Base-by-base conservation (phyloP, 1,140 invertebrate species). In the Eubasilissa regina region DNA sequence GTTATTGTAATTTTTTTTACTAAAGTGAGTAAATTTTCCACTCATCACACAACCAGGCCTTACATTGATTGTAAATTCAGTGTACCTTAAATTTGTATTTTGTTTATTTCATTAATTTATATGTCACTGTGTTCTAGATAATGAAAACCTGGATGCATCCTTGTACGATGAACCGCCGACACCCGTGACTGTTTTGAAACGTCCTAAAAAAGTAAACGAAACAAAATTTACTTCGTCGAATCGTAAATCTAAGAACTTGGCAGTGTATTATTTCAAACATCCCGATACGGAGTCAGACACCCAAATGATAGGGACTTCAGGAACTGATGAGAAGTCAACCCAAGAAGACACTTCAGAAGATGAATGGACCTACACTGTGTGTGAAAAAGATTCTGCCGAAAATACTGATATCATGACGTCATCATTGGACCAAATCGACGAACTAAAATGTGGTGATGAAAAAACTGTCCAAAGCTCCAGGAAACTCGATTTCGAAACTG, bases 251-350 rank as follows among this genome's bases (percentile, higher is more conserved):
- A 94, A 94, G 84, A 95, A 96, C 85, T 93, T 92, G 84, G 95
- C 92, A 77, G 95, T 93, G 70, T 96, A 94, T 85, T 96, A 96
- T 86, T 96, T 95, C 86, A 94, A 93, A 86, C 95, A 96, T 86
- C 89, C 92, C 84, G 95, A 97, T 84, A 96, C 95, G 1, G 95
- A 96, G 86, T 94, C 94, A 0, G 95, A 96, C 77, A 87, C 84
- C 80, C 86, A 89, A 78, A 64, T 80, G 83, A 44, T 83, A 83
- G 51, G 83, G 83, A 84, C 89, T 86, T 85, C 89, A 68, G 84
- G 89, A 85, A 85, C 88, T 75, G 86, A 90, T 83, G 87, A 89
- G 70, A 87, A 90, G 86, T 87, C 86, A 35, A 35, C 25, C 1
- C 87, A 88, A 70, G 90, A 92, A 25, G 92, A 93, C 84, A 92